phyloP scores from a whole-genome alignment of 2,113 vertebrate species.

The Sapayoa aenigma region DNA sequence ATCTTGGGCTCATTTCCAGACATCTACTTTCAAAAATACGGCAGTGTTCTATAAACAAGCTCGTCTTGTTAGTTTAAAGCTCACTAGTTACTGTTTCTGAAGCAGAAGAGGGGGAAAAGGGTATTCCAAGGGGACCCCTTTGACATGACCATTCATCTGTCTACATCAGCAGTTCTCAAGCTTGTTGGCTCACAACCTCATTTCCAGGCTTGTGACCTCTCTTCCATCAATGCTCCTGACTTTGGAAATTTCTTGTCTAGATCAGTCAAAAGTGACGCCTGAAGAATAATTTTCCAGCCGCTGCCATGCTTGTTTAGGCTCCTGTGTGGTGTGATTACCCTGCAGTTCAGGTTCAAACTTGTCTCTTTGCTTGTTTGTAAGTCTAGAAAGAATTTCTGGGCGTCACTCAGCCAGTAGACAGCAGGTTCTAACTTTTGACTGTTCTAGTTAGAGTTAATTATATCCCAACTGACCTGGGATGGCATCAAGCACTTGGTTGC shows the following conservation, averaged over 20 bases:
- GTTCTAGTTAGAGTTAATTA: not conserved
- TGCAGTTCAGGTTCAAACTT: constrained; percentile 41
- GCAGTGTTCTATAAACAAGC: not conserved
- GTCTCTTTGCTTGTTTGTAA: constrained; percentile 25
- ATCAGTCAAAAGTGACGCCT: not conserved
- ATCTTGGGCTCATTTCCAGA: not conserved
- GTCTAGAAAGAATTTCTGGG: constrained; percentile 32
- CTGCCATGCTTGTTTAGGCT: constrained; percentile 36
- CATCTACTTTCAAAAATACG: not conserved
- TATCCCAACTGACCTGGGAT: not conserved
- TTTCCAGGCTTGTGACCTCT: not conserved
- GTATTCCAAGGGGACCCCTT: constrained; percentile 10
- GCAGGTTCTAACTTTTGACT: constrained; percentile 19
- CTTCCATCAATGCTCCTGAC: not conserved
- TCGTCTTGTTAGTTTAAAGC: not conserved
- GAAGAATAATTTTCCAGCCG: not conserved
- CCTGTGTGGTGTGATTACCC: not conserved
- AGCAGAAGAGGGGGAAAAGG: not conserved
- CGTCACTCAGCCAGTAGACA: constrained; percentile 13
- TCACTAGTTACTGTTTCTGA: not conserved
- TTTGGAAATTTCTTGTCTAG: not conserved
- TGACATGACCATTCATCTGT: not conserved
- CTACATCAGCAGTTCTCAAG: constrained; percentile 33
- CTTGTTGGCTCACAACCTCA: not conserved
- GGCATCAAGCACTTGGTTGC: not conserved